Conservation (phyloP, 2,113 vertebrate genomes). For the Asarcornis scutulata region DNA sequence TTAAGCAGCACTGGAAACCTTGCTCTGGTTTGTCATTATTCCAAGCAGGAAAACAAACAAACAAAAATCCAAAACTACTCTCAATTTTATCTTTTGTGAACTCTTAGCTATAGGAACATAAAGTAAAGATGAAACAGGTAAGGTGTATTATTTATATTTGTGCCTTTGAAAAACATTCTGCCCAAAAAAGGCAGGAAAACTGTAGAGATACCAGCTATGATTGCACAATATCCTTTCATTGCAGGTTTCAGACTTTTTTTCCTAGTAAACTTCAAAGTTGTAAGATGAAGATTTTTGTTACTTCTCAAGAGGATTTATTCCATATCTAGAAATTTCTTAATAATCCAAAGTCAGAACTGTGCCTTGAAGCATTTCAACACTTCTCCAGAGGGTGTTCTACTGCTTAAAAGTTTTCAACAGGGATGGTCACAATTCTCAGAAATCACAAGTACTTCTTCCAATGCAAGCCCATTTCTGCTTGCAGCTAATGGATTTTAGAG, state of each 20-base stretch:
- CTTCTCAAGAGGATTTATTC: not conserved
- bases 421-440: not conserved
- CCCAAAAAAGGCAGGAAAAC: not conserved
- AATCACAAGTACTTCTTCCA: not conserved
- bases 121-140: not conserved
- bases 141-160: not conserved
- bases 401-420: not conserved
- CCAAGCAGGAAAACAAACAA: not conserved
- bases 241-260: not conserved
- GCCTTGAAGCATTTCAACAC: not conserved
- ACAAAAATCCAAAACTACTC: accelerated
- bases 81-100: not conserved
- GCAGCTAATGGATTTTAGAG: not conserved
- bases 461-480: not conserved
- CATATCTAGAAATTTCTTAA: not conserved
- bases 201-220: not conserved
- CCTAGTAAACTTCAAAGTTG: not conserved
- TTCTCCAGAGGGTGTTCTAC: not conserved
- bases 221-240: not conserved
- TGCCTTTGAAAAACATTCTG: not conserved
- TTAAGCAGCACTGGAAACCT: not conserved
- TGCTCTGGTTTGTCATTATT: not conserved
- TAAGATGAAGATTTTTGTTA: not conserved
- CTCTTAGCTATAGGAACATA: not conserved
- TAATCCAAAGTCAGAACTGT: not conserved